Base-by-base conservation (phyloP, 2,797 vertebrate genomes). In the Melanotaenia pygmaea region DNA sequence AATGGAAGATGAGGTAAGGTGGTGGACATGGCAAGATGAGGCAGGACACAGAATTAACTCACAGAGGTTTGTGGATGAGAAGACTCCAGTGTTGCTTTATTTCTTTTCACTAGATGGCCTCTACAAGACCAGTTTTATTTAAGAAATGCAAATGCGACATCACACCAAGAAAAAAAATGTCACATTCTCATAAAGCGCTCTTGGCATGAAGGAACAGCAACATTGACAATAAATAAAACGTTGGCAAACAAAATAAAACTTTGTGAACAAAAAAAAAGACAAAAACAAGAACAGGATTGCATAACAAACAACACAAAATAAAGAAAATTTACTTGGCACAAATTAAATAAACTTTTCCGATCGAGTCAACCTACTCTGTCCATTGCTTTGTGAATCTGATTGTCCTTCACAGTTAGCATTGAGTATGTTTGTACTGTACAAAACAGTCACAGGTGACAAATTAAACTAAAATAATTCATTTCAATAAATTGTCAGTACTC, bases 171-270 rank as follows among this genome's bases (percentile, higher is more conserved):
- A 88, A 92, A 91, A 92, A 76, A 89, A 91, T 80, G 90, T 93
- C 93, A 94, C 93, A 93, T 95, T 94, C 88, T 90, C 83, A 88
- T 93, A 92, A 92, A 90, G 91, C 90, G 91, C 91, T 92, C 91
- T 93, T 93, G 89, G 89, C 91, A 93, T 92, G 85, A 94, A 91
- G 86, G 92, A 93, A 94, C 93, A 94, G 93, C 92, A 94, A 95
- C 89, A 90, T 77, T 92, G 92, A 94, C 93, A 94, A 95, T 95
- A 95, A 95, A 95, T 95, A 92, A 94, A 92, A 88, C 58, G 88
- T 91, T 90, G 88, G 89, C 82, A 35, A 93, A 87, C 80, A 92
- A 92, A 92, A 90, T 88, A 88, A 86, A 92, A 86, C 63, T 90
- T 87, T 81, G 83, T 20, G 18, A 45, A 45, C 16, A 20, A 45